Percentiles rank a stretch among this genome's conserved stretches.
Evolutionary conservation across 2,888 invertebrate genomes (phyloP).

Genomic region (Archips crataeganus): DNA sequence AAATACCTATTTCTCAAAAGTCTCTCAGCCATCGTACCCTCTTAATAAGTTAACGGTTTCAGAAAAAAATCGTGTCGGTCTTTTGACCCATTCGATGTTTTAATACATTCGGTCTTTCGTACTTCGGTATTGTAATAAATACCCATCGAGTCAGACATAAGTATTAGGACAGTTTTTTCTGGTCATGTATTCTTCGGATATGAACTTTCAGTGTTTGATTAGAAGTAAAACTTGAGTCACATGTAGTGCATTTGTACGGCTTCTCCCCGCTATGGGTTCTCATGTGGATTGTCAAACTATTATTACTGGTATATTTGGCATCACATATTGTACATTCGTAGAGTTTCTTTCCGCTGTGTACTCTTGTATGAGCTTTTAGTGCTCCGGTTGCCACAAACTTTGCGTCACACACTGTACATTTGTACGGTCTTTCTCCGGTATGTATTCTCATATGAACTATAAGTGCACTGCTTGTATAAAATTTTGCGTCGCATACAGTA

Average conservation of each 20-base stretch:
- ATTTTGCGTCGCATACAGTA: constrained; percentile 25
- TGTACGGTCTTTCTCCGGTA: constrained; percentile 44
- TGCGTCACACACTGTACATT: constrained; percentile 31
- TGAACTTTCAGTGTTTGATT: no score
- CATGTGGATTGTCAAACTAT: constrained; percentile 28
- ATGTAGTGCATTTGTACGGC: constrained; percentile 37
- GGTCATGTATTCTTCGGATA: no score
- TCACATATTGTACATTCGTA: constrained; percentile 30
- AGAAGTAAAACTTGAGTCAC: neutral
- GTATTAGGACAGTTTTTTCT: no score
- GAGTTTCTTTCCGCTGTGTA: constrained; percentile 45
- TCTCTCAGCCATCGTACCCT: no score
- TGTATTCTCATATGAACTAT: constrained; percentile 43
- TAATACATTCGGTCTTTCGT: no score
- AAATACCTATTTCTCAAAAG: no score
- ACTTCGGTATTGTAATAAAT: no score
- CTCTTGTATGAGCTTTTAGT: constrained; percentile 36
- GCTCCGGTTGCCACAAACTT: neutral
- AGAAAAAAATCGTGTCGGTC: no score
- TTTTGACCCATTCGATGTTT: no score
- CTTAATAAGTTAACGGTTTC: no score
- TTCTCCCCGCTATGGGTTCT: constrained; percentile 45
- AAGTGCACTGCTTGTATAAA: neutral
- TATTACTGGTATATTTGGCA: constrained; percentile 1
- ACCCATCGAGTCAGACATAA: no score